Evolutionary conservation across 2,888 invertebrate genomes (phyloP), one percentile per base, ranked within the genome.

Genomic region (Alviniconcha strummeri): DNA sequence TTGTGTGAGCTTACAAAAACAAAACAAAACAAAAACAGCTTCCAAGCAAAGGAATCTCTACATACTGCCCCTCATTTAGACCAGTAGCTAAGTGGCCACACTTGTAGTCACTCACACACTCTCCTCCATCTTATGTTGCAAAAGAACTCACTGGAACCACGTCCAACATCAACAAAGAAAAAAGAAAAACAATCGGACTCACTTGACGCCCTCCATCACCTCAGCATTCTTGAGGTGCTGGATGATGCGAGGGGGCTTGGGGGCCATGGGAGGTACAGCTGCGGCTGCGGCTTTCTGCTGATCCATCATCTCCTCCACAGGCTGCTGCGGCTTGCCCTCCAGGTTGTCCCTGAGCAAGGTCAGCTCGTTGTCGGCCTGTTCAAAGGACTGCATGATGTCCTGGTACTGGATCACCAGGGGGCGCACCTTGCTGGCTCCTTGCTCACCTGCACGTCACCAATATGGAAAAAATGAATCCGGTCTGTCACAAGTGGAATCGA

Each of bases 311-410:
- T 90, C 90, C 57, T 88, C 89, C 36, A 90, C 89, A 55, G 88
- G 86, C 64, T 84, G 83, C 56, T 74, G 76, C 71, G 79, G 89
- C 81, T 89, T 90, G 80, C 88, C 89, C 83, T 91, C 93, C 81
- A 96, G 92, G 89, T 96, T 96, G 76, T 94, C 94, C 13, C 94
- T 94, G 57, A 96, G 92, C 4, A 94, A 95, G 52, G 94, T 95
- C 56, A 96, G 92, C 90, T 96, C 96, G 78, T 95, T 95, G 69
- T 90, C 94, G 94, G 88, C 92, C 95, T 95, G 71, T 95, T 94
- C 55, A 94, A 94, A 96, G 0, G 96, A 96, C 87, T 96, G 96
- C 75, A 96, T 91, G 94, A 96, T 95, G 89, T 96, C 96, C 74
- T 95, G 94, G 91, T 96, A 96, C 89, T 96, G 96, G 57, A 94